A percentile compares a stretch with the other conserved stretches of the same genome.
Conservation (phyloP, 2,113 vertebrate genomes). For the Struthidea cinerea region DNA sequence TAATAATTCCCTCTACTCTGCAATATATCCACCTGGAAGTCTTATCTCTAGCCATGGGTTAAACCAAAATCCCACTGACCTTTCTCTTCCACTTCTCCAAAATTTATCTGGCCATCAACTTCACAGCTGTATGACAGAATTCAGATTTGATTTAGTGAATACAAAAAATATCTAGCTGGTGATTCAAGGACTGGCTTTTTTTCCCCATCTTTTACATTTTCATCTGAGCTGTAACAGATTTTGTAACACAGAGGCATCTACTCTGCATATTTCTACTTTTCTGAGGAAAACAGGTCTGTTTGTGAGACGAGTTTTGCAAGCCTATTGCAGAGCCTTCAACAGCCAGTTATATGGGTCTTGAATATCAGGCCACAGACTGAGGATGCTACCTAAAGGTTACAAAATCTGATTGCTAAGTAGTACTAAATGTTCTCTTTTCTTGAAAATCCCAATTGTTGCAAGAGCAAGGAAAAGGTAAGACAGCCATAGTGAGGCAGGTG, state of each 20-base stretch:
- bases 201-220: neutral
- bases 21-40: neutral
- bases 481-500: neutral
- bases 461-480: neutral
- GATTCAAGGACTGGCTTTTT: neutral
- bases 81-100: neutral
- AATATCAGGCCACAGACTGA: neutral
- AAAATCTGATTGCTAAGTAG: neutral
- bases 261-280: neutral
- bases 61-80: neutral
- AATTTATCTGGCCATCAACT: neutral
- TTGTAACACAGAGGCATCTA: neutral
- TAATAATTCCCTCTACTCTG: neutral
- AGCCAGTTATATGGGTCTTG: neutral
- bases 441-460: neutral
- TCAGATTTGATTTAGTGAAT: neutral
- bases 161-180: neutral
- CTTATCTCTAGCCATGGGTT: neutral
- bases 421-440: neutral
- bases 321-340: neutral
- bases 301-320: neutral
- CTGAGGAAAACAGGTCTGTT: neutral
- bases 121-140: neutral
- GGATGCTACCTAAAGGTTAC: neutral
- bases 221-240: neutral